Base-by-base conservation (phyloP, 2,113 vertebrate genomes). In the Perca fluviatilis region DNA sequence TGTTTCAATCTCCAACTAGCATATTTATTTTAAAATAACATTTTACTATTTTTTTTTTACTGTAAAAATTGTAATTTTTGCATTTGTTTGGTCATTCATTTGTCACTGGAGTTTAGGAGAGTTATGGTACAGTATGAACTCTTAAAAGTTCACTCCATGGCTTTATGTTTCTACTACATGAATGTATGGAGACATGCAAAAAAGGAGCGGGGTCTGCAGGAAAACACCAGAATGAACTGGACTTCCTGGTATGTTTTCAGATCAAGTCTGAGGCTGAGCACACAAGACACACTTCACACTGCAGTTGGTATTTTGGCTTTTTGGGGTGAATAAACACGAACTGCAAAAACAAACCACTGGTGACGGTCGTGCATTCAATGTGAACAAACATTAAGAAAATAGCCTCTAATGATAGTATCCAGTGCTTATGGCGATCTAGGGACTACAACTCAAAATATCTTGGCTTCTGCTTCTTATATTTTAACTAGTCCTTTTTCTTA, bases 1-100 rank as follows among this genome's bases (percentile, higher is more conserved):
- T 77, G 21, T 70, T 77, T 80, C 54, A 57, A 25, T 75, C 14
- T 4, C 21, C 4, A 66, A 74, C 36, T 33, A 15, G 13, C 40
- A 40, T 8, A 62, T 16, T 6, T 47, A 36, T 62, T 40, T 67
- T 21, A 65, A 73, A 78, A 77, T 40, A 36, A 14, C 43, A 51
- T 65, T 30, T n/a, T n/a, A n/a, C n/a, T n/a, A n/a, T n/a, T n/a
- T n/a, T n/a, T n/a, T n/a, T n/a, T n/a, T n/a, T n/a, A n/a, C n/a
- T n/a, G n/a, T n/a, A n/a, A n/a, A n/a, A n/a, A n/a, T n/a, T 53
- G 16, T 65, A 6, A 21, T 67, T 78, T 65, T 16, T 30, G 12
- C 43, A 60, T 74, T 43, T 15, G 5, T 19, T n/a, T 43, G 14
- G 62, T 65, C 47, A 73, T 73, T 50, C 4, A 40, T 65, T 72